A percentile compares a stretch with the other conserved stretches of the same genome.
These are phyloP conservation scores for Sycobia sp. DNA, from an alignment of 1,140 invertebrate species.

Conservation along the genomic window DNA sequence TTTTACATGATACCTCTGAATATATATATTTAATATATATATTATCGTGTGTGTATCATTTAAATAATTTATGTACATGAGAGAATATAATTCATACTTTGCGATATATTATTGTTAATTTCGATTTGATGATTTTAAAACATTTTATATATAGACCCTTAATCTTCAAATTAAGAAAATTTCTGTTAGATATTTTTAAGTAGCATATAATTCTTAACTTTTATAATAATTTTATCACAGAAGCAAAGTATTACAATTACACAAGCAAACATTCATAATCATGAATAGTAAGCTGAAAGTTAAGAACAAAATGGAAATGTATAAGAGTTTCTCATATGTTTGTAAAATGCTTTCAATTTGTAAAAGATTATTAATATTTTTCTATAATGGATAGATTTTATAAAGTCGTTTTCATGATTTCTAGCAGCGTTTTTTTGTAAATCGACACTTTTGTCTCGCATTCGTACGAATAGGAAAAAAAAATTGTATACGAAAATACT, in stretches of 20 bases:
- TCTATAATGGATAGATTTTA: too few relatives aligned
- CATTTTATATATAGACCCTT: too few relatives aligned
- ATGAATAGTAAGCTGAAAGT: too few relatives aligned
- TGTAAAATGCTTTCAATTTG: not conserved
- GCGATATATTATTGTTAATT: too few relatives aligned
- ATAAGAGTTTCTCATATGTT: not conserved
- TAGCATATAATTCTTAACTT: not conserved
- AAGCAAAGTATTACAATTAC: too few relatives aligned
- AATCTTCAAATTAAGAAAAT: too few relatives aligned
- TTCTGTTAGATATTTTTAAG: not conserved
- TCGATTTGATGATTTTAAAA: too few relatives aligned
- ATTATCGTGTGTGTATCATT: not conserved
- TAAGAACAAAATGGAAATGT: too few relatives aligned
- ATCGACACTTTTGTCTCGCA: not conserved
- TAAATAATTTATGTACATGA: constrained; percentile 9
- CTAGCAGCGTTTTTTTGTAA: not conserved
- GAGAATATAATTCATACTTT: constrained; percentile 1
- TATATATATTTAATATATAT: constrained; percentile 39
- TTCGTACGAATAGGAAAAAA: not conserved
- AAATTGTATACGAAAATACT: constrained; percentile 27
- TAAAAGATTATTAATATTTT: not conserved
- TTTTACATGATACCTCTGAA: constrained; percentile 21
- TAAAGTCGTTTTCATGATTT: not conserved
- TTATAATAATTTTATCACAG: too few relatives aligned
- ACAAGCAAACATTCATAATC: too few relatives aligned